These are phyloP conservation scores for Leptopilina boulardi DNA, from an alignment of 1,140 invertebrate species.

Conservation along the genomic window DNA sequence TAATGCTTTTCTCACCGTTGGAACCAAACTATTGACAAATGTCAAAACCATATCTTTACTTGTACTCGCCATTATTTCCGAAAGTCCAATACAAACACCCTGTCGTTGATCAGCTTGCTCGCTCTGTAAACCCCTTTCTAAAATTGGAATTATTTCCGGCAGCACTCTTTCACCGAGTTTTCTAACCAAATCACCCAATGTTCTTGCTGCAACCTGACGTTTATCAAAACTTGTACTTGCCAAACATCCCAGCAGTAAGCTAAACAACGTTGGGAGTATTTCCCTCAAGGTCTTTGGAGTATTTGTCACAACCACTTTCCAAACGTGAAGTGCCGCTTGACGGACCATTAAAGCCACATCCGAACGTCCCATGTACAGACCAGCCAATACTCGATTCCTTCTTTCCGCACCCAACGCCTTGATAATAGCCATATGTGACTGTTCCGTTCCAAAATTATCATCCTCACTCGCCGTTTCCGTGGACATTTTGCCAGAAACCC, in stretches of 20 bases:
- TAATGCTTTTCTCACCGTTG: slow-evolving; percentile 95
- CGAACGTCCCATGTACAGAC: slow-evolving; percentile 97
- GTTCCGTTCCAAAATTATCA: slow-evolving; percentile 99
- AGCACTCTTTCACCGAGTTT: slow-evolving; percentile 98
- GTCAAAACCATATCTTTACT: slow-evolving; percentile 95
- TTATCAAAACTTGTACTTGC: slow-evolving; percentile 98
- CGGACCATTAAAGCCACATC: slow-evolving; percentile 98
- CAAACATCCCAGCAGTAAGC: slow-evolving; percentile 92
- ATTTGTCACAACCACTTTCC: slow-evolving; percentile 98
- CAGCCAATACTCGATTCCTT: slow-evolving; percentile 94
- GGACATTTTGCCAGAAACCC: slow-evolving; percentile 98
- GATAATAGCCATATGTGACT: slow-evolving; percentile 95
- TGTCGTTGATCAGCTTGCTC: slow-evolving; percentile 94
- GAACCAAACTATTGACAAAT: slow-evolving; percentile 97
- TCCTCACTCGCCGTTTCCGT: slow-evolving; percentile 98
- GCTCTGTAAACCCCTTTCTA: slow-evolving; percentile 94
- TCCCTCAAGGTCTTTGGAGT: slow-evolving; percentile 97
- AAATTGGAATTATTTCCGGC: slow-evolving; percentile 98
- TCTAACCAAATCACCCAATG: slow-evolving; percentile 96
- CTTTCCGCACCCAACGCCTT: slow-evolving; percentile 90
- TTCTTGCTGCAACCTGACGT: slow-evolving; percentile 95
- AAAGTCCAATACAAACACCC: slow-evolving; percentile 98
- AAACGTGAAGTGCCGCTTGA: slow-evolving; percentile 97
- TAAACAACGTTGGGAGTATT: slow-evolving; percentile 96
- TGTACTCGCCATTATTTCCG: slow-evolving; percentile 98